Conservation (phyloP, 2,797 vertebrate species). For the Pangasius krempfi region DNA sequence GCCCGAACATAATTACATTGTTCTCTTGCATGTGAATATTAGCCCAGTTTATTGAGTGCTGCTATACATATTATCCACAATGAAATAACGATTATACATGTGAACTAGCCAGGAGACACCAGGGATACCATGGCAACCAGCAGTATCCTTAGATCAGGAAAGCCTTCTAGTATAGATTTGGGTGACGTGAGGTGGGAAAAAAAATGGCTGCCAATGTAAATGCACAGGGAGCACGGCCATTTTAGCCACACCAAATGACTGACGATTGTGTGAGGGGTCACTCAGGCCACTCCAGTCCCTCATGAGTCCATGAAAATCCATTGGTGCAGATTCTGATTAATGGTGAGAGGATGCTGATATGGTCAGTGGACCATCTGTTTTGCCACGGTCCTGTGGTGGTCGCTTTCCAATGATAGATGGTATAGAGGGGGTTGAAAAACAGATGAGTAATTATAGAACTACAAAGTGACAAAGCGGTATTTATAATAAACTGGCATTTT, state of each 20-base stretch:
- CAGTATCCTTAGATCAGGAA: background rate
- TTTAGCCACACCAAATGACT: background rate
- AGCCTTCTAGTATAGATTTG: background rate
- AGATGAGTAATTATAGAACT: background rate
- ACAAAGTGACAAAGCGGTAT: background rate
- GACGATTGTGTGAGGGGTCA: background rate
- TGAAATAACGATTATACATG: background rate
- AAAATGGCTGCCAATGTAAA: background rate
- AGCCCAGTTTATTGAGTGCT: background rate
- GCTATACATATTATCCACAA: background rate
- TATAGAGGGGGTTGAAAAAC: background rate
- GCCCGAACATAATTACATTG: background rate
- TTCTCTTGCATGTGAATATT: background rate
- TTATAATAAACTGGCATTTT: background rate
- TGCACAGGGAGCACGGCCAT: background rate
- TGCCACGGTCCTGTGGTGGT: background rate
- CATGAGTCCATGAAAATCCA: background rate
- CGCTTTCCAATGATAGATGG: background rate
- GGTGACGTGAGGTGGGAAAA: background rate
- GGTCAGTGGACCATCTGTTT: background rate
- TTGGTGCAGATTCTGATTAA: background rate
- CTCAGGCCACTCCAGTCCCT: background rate
- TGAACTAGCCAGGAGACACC: background rate
- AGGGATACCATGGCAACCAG: background rate
- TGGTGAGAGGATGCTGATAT: background rate